These are phyloP conservation scores for Capromys pilorides DNA, from an alignment of 2,797 vertebrate genomes.

Conservation along the genomic window DNA sequence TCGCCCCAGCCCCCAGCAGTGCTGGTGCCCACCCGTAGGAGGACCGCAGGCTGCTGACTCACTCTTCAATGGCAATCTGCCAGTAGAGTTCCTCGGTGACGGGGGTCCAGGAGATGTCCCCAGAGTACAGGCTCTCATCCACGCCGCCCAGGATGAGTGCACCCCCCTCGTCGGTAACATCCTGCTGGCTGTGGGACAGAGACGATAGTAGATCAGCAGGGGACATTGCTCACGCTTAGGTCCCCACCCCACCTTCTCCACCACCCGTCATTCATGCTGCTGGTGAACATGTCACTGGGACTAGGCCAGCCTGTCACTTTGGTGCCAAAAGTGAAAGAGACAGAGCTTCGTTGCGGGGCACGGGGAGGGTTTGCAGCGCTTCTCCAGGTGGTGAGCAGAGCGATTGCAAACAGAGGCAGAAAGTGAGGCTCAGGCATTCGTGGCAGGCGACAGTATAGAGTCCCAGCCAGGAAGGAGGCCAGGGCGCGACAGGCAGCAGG, in stretches of 20 bases:
- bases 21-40: neutral
- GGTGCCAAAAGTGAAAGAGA: neutral
- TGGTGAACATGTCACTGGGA: neutral
- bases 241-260: neutral
- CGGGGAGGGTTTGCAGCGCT: neutral
- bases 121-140: conserved; percentile 84
- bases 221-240: neutral
- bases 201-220: neutral
- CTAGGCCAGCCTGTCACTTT: neutral
- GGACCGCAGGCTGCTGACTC: neutral
- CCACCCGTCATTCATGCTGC: neutral
- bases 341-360: neutral
- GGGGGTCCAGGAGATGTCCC: conserved; percentile 86
- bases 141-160: conserved; percentile 85
- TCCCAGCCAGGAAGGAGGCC: neutral
- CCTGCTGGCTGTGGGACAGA: conserved; percentile 74
- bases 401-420: neutral
- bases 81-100: conserved; percentile 87
- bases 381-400: neutral
- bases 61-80: conserved; percentile 87
- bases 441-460: neutral
- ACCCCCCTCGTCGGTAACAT: conserved; percentile 79
- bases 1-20: too few relatives aligned
- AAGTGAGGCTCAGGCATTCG: neutral
- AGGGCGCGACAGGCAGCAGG: neutral